Conservation (phyloP, 2,888 invertebrate genomes). For the Lamellibrachia columna region DNA sequence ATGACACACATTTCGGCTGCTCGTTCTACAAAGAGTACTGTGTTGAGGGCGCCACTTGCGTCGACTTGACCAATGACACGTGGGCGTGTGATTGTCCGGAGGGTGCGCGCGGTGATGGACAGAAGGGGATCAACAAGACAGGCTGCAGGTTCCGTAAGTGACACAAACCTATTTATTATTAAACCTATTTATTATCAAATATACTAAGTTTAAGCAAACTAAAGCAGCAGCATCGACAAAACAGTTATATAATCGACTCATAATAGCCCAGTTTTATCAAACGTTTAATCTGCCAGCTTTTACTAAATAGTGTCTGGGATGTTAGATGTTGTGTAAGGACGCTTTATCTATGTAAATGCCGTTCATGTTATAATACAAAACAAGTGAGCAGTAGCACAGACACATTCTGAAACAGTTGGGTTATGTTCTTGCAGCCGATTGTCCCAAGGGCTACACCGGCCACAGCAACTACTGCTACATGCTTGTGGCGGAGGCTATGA, state of each 20-base stretch:
- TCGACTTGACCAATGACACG: not conserved
- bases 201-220: too few relatives aligned
- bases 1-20: not conserved
- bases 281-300: too few relatives aligned
- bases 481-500: conserved; percentile 39
- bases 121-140: conserved; percentile 20
- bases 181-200: too few relatives aligned
- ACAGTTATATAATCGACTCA: too few relatives aligned
- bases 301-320: too few relatives aligned
- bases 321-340: too few relatives aligned
- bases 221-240: too few relatives aligned
- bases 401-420: not conserved
- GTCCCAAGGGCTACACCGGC: not conserved
- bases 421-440: not conserved
- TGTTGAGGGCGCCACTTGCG: conserved; percentile 22
- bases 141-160: conserved; percentile 20
- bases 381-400: not conserved
- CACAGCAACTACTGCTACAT: conserved; percentile 41
- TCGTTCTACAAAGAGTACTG: conserved; percentile 18
- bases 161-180: not conserved
- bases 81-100: conserved; percentile 20
- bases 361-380: not conserved
- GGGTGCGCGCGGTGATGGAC: conserved; percentile 22
- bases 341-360: too few relatives aligned
- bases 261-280: too few relatives aligned